Evolutionary conservation across 2,113 vertebrate genomes (phyloP), one percentile per base, ranked within the genome.

Genomic region (Melanerpes formicivorus): DNA sequence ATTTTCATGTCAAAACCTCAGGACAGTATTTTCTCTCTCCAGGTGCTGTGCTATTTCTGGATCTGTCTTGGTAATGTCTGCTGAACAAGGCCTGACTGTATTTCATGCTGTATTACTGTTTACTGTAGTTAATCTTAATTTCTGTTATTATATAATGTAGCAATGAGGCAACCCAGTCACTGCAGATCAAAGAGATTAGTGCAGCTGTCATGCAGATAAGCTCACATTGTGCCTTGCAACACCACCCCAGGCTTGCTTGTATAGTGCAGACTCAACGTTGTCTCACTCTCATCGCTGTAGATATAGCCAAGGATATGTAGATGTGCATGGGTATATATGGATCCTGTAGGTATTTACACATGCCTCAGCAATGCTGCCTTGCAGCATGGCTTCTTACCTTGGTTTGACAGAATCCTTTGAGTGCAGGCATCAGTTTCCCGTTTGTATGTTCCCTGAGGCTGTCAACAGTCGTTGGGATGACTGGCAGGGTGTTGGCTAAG

Each of bases 31-130:
- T 80, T 73, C 23, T 78, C 29, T 95, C 42, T 93, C 73, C 93
- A 93, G 87, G 95, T 94, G 91, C 73, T 83, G 44, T 93, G n/a
- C 93, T 92, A 72, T 95, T 96, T 94, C 69, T 91, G 52, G n/a
- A 11, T 83, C 69, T 91, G 76, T 89, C 79, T 87, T 71, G 19
- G 25, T 85, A 84, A 55, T 56, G 85, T 91, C 93, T 85, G 73
- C 82, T 83, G 66, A 94, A 93, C 80, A 93, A 95, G 59, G 62
- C 63, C 50, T 95, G 96, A 95, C 91, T 95, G n/a, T 94, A 55
- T 95, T 96, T 95, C 94, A 88, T 90, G 70, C 82, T 90, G 21
- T 90, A 86, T 94, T 96, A 94, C 80, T 96, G 85, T 95, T 96
- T 95, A 80, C 80, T 86, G 90, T 80, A 88, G 91, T 58, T 95